phyloP scores from a whole-genome alignment of 2,113 vertebrate genomes.

The Chauna torquata region DNA sequence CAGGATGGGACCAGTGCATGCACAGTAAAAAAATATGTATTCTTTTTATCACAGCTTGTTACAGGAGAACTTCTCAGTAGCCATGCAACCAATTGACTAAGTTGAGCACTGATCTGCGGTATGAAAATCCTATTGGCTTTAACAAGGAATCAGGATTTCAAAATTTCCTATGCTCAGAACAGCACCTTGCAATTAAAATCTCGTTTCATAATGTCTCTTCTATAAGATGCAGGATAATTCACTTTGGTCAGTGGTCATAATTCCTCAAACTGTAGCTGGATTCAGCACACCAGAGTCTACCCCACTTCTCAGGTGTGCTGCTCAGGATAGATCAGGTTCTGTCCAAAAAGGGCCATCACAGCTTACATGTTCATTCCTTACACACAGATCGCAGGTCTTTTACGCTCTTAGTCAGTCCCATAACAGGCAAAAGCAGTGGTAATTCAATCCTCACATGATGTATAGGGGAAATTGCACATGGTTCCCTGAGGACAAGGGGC shows the following conservation, averaged over 20 bases:
- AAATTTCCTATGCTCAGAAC: neutral
- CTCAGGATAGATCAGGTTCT: neutral
- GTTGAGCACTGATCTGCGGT: neutral
- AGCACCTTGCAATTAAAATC: neutral
- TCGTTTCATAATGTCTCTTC: neutral
- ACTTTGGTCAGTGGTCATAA: neutral
- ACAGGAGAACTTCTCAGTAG: neutral
- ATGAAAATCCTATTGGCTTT: neutral
- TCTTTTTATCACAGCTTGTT: neutral
- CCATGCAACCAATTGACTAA: neutral
- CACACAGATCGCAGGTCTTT: neutral
- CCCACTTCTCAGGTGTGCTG: neutral
- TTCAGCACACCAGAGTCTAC: neutral
- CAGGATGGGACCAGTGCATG: neutral
- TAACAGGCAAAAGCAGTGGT: neutral
- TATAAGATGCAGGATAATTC: neutral
- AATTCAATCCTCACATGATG: neutral
- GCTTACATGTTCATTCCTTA: accelerated
- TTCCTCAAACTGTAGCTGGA: neutral
- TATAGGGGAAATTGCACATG: neutral
- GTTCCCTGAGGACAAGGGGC: neutral
- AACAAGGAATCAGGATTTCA: neutral
- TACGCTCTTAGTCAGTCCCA: neutral
- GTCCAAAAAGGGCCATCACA: neutral
- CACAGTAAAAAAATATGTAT: neutral